A percentile compares a stretch with the other conserved stretches of the same genome.
Conservation (phyloP, 2,888 invertebrate species). For the Itoplectis maculator region DNA sequence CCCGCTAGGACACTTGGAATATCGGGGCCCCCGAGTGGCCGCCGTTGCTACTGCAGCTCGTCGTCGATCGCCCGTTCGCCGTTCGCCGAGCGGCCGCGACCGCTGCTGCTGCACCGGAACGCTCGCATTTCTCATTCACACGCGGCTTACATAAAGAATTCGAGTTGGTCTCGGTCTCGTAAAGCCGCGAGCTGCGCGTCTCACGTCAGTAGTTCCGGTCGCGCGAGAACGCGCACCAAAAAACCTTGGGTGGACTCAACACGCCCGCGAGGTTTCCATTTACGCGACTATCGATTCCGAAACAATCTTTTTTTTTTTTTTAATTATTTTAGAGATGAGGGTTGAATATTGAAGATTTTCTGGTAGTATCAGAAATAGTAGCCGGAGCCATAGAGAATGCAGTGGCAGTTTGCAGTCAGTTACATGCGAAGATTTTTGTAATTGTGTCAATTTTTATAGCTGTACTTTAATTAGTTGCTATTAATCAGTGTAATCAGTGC, state of each 20-base stretch:
- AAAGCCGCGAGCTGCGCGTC: conserved; percentile 15
- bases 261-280: neutral
- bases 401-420: no score
- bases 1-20: conserved; percentile 50
- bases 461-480: neutral
- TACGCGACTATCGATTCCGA: neutral
- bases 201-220: conserved; percentile 24
- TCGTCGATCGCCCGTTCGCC: no score
- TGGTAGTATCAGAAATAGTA: no score
- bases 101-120: conserved; percentile 24
- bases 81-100: no score
- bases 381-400: no score
- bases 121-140: conserved; percentile 40
- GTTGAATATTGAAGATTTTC: no score
- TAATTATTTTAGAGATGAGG: no score
- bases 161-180: conserved; percentile 33
- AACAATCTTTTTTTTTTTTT: no score
- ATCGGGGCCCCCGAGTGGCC: conserved; percentile 1
- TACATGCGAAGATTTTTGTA: no score
- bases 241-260: neutral
- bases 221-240: conserved; percentile 14
- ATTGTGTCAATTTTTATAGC: neutral
- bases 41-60: neutral
- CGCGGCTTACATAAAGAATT: conserved; percentile 33
- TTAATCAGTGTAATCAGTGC: neutral